Conservation (phyloP, 1,140 invertebrate species). For the Trichonephila clavipes region DNA sequence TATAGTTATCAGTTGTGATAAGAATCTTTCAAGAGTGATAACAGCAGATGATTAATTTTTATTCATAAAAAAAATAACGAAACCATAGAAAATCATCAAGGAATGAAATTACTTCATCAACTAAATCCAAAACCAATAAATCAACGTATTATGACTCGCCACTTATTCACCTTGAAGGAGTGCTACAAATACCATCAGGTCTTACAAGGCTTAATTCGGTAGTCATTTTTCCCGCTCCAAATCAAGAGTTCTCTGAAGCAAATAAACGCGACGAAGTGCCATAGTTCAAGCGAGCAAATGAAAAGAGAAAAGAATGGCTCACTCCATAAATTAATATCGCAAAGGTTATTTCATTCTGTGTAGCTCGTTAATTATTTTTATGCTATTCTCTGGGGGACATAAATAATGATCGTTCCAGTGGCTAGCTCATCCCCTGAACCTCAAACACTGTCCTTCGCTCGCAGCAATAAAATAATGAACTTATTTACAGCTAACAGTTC, state of each 20-base stretch:
- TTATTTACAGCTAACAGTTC: constrained; percentile 28
- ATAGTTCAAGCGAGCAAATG: neutral
- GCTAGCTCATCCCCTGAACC: constrained; percentile 14
- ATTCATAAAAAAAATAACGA: no score
- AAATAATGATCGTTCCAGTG: constrained; percentile 43
- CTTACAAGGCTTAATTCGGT: no score
- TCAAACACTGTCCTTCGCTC: neutral
- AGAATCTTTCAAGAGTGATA: no score
- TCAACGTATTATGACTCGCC: no score
- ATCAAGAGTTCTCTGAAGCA: neutral
- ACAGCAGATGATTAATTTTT: no score
- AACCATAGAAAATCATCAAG: no score
- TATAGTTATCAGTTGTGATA: no score
- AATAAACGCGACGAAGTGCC: neutral
- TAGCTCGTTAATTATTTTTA: constrained; percentile 43
- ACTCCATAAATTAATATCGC: constrained; percentile 42
- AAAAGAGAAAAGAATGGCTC: neutral
- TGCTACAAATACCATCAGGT: no score
- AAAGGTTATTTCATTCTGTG: constrained; percentile 38
- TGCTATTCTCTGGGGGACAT: constrained; percentile 15
- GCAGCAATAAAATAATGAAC: constrained; percentile 39
- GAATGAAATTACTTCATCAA: no score
- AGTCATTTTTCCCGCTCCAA: neutral
- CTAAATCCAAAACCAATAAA: no score
- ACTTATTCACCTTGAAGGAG: no score